Percentiles rank a stretch among this genome's conserved stretches.
Conservation (phyloP, 2,888 invertebrate genomes). For the Bombylius major region DNA sequence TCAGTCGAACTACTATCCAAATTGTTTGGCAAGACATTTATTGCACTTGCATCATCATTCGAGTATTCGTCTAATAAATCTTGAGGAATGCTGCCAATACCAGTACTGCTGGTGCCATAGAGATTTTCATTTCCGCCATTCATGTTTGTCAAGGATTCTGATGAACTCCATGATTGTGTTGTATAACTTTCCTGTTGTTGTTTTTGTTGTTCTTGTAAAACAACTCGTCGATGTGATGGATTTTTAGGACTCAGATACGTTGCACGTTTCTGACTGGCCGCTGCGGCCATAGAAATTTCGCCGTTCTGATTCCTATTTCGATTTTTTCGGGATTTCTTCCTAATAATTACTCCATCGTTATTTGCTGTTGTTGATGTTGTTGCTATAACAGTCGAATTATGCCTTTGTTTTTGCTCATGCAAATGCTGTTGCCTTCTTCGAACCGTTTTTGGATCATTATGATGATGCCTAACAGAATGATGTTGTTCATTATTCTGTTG, state of each 20-base stretch:
- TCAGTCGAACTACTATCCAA: slow-evolving; percentile 22
- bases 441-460: slow-evolving; percentile 29
- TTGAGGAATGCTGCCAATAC: neutral
- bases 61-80: slow-evolving; percentile 16
- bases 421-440: slow-evolving; percentile 28
- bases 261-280: slow-evolving; percentile 2
- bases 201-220: slow-evolving; percentile 4
- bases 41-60: slow-evolving; percentile 20
- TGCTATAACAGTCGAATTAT: neutral
- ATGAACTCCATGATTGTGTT: neutral
- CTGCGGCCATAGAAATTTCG: neutral
- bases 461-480: slow-evolving; percentile 34
- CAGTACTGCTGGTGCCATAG: slow-evolving; percentile 7
- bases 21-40: slow-evolving; percentile 19
- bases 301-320: neutral
- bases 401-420: slow-evolving; percentile 18
- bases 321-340: neutral
- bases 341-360: neutral
- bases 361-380: slow-evolving; percentile 1
- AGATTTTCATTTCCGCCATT: slow-evolving; percentile 9
- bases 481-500: slow-evolving; percentile 14
- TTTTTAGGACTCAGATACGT: slow-evolving; percentile 14
- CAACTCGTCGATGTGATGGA: slow-evolving; percentile 9
- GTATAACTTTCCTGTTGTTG: slow-evolving; percentile 4
- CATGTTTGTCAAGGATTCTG: neutral